Conservation (phyloP, 2,113 vertebrate species). For the Oceanodroma tethys region DNA sequence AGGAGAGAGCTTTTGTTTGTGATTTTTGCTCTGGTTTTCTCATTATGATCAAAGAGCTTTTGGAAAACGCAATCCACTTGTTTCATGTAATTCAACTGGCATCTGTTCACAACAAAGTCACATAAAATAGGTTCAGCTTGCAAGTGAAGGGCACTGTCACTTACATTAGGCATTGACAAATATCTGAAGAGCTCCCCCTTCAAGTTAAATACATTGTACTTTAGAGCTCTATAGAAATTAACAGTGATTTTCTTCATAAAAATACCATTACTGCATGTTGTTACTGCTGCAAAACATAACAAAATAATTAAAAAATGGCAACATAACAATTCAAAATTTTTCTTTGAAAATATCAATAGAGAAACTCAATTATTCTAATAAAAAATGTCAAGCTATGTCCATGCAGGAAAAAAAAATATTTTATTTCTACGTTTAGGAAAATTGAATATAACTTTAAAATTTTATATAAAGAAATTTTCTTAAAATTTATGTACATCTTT, state of each 20-base stretch:
- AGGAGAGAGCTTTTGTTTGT: not conserved
- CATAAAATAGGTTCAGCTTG: not conserved
- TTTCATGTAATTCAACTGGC: not conserved
- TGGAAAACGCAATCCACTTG: not conserved
- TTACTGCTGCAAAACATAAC: not conserved
- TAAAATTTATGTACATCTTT: not conserved
- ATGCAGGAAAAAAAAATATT: not conserved
- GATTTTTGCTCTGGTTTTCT: not conserved
- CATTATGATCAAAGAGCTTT: not conserved
- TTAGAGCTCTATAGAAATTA: not conserved
- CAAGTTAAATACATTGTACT: not conserved
- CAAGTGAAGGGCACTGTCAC: not conserved
- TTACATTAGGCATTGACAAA: not conserved
- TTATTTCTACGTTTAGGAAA: not conserved
- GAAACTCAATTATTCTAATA: not conserved
- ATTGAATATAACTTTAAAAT: not conserved
- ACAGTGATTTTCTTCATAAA: not conserved
- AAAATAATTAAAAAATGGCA: not conserved
- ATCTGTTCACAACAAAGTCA: not conserved
- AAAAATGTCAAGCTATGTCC: not conserved
- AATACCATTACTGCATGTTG: not conserved
- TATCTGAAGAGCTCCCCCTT: not conserved
- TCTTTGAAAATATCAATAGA: not conserved
- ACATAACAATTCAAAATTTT: not conserved
- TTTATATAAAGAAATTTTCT: not conserved